Conservation (phyloP, 2,113 vertebrate genomes). For the Pteruthius melanotis region DNA sequence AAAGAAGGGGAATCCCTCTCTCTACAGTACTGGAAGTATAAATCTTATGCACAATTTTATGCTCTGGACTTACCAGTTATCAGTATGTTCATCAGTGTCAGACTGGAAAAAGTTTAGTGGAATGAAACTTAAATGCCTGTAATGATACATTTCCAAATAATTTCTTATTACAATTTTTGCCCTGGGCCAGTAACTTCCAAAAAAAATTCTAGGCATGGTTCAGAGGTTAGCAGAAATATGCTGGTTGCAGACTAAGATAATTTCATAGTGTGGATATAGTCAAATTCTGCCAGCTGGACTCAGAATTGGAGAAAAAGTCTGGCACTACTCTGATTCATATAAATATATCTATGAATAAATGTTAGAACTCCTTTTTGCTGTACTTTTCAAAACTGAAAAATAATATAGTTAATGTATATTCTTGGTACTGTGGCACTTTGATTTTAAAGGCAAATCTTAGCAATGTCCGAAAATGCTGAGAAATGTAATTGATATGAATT, state of each 20-base stretch:
- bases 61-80: background rate
- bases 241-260: background rate
- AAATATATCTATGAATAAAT: background rate
- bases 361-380: background rate
- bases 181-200: background rate
- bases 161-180: background rate
- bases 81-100: background rate
- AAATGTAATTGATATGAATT: background rate
- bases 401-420: background rate
- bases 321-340: background rate
- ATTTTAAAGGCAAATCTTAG: background rate
- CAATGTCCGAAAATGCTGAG: background rate
- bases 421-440: background rate
- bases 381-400: background rate
- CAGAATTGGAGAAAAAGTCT: background rate
- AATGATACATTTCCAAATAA: background rate
- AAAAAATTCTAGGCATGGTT: background rate
- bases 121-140: background rate
- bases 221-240: background rate
- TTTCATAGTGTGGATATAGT: background rate
- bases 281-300: slow-evolving; percentile 30
- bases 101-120: background rate
- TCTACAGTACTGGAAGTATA: background rate
- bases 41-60: background rate
- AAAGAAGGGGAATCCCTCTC: background rate